phyloP scores from a whole-genome alignment of 2,888 invertebrate species.

The Timema cristinae region DNA sequence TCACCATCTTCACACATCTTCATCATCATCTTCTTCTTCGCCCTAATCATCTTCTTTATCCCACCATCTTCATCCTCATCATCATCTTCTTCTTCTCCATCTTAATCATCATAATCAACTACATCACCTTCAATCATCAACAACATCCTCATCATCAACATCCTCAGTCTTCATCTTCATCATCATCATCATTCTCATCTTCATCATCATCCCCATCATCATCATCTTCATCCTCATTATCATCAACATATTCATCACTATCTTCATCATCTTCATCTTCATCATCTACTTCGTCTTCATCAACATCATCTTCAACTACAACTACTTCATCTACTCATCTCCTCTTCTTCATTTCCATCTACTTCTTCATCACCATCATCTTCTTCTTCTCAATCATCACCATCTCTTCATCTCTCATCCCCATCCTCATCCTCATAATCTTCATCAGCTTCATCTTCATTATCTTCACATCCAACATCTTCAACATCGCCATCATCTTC shows the following conservation, averaged over 20 bases:
- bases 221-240: conserved; percentile 18
- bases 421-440: conserved; percentile 5
- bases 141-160: conserved; percentile 11
- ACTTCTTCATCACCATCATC: background rate
- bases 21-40: conserved; percentile 16
- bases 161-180: conserved; percentile 16
- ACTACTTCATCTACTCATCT: background rate
- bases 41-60: conserved; percentile 16
- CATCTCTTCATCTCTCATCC: background rate
- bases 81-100: conserved; percentile 13
- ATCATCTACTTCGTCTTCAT: conserved; percentile 1
- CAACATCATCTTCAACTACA: conserved; percentile 14
- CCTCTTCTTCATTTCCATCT: conserved; percentile 8
- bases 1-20: conserved; percentile 9
- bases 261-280: conserved; percentile 20
- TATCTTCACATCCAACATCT: background rate
- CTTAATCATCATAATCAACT: conserved; percentile 10
- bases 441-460: conserved; percentile 13
- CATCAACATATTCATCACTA: conserved; percentile 17
- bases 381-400: background rate
- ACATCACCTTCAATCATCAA: conserved; percentile 14
- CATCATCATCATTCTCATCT: conserved; percentile 18
- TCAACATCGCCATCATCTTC: background rate
- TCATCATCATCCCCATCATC: conserved; percentile 17
- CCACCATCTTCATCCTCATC: conserved; percentile 16